Conservation (phyloP, 1,140 invertebrate genomes). For the Zaprionus tsacasi region DNA sequence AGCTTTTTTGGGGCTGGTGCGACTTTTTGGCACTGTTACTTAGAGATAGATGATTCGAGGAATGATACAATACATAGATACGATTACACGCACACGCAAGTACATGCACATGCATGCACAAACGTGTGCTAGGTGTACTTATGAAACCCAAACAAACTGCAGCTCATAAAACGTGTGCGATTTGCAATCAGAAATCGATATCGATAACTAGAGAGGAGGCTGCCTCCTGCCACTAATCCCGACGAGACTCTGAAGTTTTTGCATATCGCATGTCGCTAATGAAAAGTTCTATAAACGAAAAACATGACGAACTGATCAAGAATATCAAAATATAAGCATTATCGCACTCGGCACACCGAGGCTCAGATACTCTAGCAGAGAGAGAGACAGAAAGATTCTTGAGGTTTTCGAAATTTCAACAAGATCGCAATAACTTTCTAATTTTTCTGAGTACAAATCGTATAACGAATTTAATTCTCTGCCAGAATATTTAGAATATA, state of each 20-base stretch:
- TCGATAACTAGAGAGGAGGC: neutral
- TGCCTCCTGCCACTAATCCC: neutral
- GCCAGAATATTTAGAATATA: neutral
- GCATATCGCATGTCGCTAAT: conserved; percentile 34
- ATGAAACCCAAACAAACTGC: conserved; percentile 71
- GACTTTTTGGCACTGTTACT: conserved; percentile 55
- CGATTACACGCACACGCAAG: conserved; percentile 14
- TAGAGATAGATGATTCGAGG: conserved; percentile 48
- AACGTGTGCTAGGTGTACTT: conserved; percentile 8
- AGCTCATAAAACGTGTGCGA: conserved; percentile 47
- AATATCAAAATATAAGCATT: neutral
- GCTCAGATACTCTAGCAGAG: conserved; percentile 18
- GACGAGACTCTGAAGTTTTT: neutral
- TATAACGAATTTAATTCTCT: neutral
- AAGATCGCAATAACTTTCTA: too few species aligned
- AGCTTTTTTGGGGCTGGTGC: conserved; percentile 37
- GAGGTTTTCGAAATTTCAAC: neutral
- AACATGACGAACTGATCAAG: neutral
- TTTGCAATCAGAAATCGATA: neutral
- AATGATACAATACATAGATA: conserved; percentile 42
- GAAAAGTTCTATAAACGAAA: conserved; percentile 12
- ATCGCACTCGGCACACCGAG: conserved; percentile 6
- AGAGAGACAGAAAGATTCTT: neutral
- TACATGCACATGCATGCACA: neutral
- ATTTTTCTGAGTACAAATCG: neutral